Percentiles rank a stretch among this genome's conserved stretches.
Evolutionary conservation across 2,797 vertebrate genomes (phyloP).

Genomic region (Sebastes iracundus): DNA sequence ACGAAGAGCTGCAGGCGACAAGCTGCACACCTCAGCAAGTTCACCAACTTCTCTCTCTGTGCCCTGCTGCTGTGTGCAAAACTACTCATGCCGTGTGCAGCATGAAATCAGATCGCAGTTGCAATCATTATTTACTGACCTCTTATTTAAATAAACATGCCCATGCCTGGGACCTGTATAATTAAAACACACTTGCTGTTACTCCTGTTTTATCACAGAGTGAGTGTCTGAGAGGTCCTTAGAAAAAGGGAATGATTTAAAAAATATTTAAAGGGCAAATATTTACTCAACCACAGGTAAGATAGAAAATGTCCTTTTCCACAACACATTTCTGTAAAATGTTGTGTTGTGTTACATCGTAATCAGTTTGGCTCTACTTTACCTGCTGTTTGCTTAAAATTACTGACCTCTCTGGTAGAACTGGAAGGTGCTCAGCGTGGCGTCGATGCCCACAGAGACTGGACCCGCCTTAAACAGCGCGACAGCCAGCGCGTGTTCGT

Average conservation of each 20-base stretch:
- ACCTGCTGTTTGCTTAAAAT: too few relatives aligned
- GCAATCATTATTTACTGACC: not conserved
- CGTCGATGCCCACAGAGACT: constrained; percentile 91
- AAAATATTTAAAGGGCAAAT: not conserved
- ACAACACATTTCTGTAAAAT: too few relatives aligned
- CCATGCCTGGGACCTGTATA: not conserved
- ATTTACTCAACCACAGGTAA: not conserved
- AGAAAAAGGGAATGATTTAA: not conserved
- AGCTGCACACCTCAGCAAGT: not conserved
- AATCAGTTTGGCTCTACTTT: not conserved
- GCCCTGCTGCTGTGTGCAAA: not conserved
- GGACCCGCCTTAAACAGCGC: constrained; percentile 90
- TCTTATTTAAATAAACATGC: not conserved
- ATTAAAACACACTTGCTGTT: not conserved
- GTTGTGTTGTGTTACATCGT: too few relatives aligned
- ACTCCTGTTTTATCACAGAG: not conserved
- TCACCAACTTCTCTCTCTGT: not conserved
- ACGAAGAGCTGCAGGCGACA: not conserved
- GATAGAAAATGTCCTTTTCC: not conserved
- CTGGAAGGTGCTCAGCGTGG: constrained; percentile 89
- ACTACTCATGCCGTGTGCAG: not conserved
- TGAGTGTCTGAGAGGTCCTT: not conserved
- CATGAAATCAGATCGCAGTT: not conserved
- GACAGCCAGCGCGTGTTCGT: constrained; percentile 87
- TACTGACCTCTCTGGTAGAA: constrained; percentile 90